Evolutionary conservation across 2,797 vertebrate species (phyloP).

Genomic region (Miichthys miiuy): DNA sequence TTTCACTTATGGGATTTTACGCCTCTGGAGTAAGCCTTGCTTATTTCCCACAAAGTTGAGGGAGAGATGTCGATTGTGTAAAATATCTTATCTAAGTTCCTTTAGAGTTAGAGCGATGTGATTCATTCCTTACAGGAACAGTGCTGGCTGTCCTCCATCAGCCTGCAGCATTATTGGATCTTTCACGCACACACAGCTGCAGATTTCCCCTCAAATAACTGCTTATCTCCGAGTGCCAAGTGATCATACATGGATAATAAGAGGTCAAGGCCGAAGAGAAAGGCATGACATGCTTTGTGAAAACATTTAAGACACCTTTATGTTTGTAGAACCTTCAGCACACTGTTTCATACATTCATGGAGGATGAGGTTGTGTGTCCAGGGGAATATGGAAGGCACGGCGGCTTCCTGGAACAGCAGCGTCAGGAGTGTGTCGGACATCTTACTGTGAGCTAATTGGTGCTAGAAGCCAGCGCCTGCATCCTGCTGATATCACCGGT

Average conservation of each 20-base stretch:
- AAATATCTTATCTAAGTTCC: too few species aligned
- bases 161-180: not conserved
- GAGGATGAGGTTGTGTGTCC: not conserved
- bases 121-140: not conserved
- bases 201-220: too few species aligned
- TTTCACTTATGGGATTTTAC: too few species aligned
- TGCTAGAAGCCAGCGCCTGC: constrained; percentile 26
- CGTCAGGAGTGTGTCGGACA: not conserved
- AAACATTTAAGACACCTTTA: not conserved
- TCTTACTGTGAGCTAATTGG: constrained; percentile 39
- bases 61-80: too few species aligned
- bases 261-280: not conserved
- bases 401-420: constrained; percentile 17
- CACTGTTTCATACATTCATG: not conserved
- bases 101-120: not conserved
- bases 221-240: too few species aligned
- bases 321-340: not conserved
- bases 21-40: too few species aligned
- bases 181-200: not conserved
- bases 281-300: not conserved
- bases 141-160: not conserved
- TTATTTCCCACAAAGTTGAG: too few species aligned
- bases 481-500: constrained; percentile 48
- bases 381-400: not conserved
- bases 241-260: too few species aligned